Percentiles rank a stretch among this genome's conserved stretches.
phyloP scores from a whole-genome alignment of 2,113 vertebrate genomes.

The Setophaga kirtlandii region DNA sequence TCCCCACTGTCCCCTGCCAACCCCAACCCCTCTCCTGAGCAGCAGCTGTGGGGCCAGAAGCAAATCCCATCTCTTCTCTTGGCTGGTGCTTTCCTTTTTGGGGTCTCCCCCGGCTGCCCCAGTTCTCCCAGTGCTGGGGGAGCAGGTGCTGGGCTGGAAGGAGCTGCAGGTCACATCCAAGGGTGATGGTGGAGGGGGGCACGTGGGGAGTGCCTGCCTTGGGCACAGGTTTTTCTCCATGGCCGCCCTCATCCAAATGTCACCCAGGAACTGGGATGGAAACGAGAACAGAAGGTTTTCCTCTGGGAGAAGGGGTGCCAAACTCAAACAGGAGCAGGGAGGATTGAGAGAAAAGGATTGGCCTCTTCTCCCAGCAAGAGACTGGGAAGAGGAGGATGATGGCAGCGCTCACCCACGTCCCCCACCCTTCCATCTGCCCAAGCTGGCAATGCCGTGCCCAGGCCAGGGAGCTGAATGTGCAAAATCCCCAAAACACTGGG shows the following conservation, averaged over 20 bases:
- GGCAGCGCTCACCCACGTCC: not conserved
- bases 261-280: not conserved
- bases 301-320: not conserved
- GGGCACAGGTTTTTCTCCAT: not conserved
- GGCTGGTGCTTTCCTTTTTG: not conserved
- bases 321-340: not conserved
- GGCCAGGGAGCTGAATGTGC: not conserved
- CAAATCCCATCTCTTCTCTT: not conserved
- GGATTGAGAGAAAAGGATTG: not conserved
- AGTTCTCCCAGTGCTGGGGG: not conserved
- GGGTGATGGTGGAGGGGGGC: not conserved
- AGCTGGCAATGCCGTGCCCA: not conserved
- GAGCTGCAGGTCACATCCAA: not conserved
- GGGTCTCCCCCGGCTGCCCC: not conserved
- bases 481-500: not conserved
- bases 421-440: not conserved
- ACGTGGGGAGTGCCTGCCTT: rapidly evolving
- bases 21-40: rapidly evolving
- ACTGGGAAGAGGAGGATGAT: not conserved
- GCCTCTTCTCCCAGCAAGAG: not conserved
- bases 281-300: not conserved
- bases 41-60: rapidly evolving
- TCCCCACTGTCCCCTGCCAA: rapidly evolving
- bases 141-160: not conserved
- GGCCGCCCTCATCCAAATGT: not conserved